These are phyloP conservation scores for Hirtodrosophila alboralis DNA, from an alignment of 2,888 invertebrate species.

Conservation along the genomic window DNA sequence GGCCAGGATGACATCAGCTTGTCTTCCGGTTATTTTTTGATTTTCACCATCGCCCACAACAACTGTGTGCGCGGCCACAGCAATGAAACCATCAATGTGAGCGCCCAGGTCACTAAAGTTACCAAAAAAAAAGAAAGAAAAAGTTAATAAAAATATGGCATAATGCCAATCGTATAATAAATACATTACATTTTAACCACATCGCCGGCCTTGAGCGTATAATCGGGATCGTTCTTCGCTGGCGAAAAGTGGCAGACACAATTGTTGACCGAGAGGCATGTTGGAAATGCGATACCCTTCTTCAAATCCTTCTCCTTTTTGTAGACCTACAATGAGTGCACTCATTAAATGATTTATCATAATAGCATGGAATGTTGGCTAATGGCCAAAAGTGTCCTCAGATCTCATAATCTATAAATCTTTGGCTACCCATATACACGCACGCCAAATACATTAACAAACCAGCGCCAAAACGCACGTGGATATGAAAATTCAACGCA, in stretches of 20 bases:
- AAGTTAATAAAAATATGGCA: no score
- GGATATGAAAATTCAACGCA: slow-evolving; percentile 32
- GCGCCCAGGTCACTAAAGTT: slow-evolving; percentile 95
- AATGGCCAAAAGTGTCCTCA: slow-evolving; percentile 73
- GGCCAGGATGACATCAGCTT: slow-evolving; percentile 97
- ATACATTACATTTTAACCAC: slow-evolving; percentile 99
- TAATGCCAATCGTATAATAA: slow-evolving; percentile 81
- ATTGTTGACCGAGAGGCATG: slow-evolving; percentile 99
- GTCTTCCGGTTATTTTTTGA: slow-evolving; percentile 92
- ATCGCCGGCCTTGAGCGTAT: slow-evolving; percentile 94
- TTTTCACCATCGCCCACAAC: slow-evolving; percentile 92
- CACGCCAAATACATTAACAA: slow-evolving; percentile 27
- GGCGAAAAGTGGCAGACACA: slow-evolving; percentile 99
- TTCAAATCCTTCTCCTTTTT: slow-evolving; percentile 99
- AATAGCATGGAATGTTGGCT: slow-evolving; percentile 13
- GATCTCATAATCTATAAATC: slow-evolving; percentile 84
- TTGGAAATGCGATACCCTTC: slow-evolving; percentile 99
- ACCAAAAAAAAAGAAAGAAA: not conserved
- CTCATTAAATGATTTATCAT: slow-evolving; percentile 27
- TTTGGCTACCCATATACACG: slow-evolving; percentile 49
- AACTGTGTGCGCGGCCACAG: slow-evolving; percentile 98
- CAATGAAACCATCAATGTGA: slow-evolving; percentile 99
- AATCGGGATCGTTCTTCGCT: slow-evolving; percentile 95
- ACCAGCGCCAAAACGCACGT: slow-evolving; percentile 62
- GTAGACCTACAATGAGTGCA: slow-evolving; percentile 85